phyloP scores from a whole-genome alignment of 2,113 vertebrate genomes.

The Vulpes ferrilata region DNA sequence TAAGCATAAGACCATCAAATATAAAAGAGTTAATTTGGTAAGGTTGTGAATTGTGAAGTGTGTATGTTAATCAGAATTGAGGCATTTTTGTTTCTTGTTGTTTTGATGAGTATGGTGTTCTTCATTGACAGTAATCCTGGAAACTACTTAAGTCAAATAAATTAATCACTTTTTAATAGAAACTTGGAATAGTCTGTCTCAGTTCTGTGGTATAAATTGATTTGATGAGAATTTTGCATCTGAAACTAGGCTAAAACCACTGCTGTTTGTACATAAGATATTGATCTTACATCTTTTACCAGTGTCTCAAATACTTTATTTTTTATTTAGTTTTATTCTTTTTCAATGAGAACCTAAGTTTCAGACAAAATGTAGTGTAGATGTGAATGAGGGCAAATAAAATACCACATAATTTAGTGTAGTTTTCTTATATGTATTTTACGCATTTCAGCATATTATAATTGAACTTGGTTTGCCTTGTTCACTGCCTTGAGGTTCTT shows the following conservation, averaged over 20 bases:
- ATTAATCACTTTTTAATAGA: background rate
- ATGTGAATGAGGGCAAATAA: background rate
- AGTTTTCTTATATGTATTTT: background rate
- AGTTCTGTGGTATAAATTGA: conserved; percentile 6
- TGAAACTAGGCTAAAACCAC: background rate
- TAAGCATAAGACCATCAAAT: background rate
- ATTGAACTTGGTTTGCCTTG: background rate
- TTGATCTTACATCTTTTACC: background rate
- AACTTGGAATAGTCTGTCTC: background rate
- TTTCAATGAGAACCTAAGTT: background rate
- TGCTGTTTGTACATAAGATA: background rate
- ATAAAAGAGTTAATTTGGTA: background rate
- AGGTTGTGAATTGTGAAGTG: background rate
- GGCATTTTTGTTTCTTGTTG: background rate
- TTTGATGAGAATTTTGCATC: background rate
- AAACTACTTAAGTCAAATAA: background rate
- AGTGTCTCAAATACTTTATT: background rate
- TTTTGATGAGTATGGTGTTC: background rate
- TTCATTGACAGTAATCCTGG: background rate
- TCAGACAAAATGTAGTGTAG: background rate
- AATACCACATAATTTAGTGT: background rate
- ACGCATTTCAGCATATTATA: background rate
- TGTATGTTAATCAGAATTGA: background rate
- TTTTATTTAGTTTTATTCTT: background rate
- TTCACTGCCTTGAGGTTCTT: background rate